Evolutionary conservation across 2,888 invertebrate genomes (phyloP).

Genomic region (Phragmatobia fuliginosa): DNA sequence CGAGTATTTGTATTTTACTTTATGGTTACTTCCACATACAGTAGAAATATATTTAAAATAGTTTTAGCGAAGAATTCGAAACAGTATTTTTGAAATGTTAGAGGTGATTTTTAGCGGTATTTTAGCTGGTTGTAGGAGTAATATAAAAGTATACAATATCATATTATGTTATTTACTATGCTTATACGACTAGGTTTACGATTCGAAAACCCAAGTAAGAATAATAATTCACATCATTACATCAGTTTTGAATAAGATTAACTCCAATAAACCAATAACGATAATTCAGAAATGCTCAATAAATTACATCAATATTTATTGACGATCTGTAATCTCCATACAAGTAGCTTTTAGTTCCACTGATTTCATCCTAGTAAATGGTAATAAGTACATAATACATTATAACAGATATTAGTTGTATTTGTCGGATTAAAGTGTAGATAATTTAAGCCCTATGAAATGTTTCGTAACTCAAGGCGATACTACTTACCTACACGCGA

Average conservation of each 20-base stretch:
- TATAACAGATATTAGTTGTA: constrained; percentile 36
- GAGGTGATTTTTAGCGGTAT: no score
- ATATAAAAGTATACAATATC: no score
- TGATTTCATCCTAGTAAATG: constrained; percentile 42
- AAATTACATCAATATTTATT: constrained; percentile 43
- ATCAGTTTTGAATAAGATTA: constrained; percentile 24
- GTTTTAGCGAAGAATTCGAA: no score
- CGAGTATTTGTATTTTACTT: neutral
- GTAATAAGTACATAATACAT: constrained; percentile 33
- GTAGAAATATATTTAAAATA: neutral
- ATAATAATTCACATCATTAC: constrained; percentile 2
- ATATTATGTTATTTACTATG: no score
- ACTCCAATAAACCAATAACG: constrained; percentile 50
- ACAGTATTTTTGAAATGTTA: neutral
- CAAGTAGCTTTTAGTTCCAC: constrained; percentile 34
- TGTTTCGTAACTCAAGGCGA: neutral
- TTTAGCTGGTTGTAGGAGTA: neutral
- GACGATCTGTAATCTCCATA: constrained; percentile 33
- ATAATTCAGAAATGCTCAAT: constrained; percentile 45
- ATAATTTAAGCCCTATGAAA: constrained; percentile 30
- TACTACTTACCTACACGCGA: neutral
- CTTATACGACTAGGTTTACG: no score
- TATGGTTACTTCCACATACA: neutral
- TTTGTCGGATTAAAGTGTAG: constrained; percentile 46
- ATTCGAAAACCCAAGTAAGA: neutral